Conservation (phyloP, 2,113 vertebrate species). For the Protomyctophum bolini region DNA sequence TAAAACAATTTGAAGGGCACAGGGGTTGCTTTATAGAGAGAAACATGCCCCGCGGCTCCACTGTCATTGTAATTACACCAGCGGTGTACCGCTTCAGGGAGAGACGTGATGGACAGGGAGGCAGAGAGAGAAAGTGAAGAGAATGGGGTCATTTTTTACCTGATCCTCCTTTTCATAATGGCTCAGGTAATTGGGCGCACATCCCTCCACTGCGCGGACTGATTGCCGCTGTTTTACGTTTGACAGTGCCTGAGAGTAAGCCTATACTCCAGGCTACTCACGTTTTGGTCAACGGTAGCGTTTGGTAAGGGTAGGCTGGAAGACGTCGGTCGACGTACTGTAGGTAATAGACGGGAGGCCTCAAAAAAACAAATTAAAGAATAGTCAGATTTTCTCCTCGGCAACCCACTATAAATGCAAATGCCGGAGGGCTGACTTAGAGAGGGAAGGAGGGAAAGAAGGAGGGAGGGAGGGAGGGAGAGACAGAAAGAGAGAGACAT, state of each 20-base stretch:
- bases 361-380: conserved; percentile 43
- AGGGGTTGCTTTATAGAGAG: conserved; percentile 30
- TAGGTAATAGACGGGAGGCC: conserved; percentile 7
- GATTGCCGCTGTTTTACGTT: neutral
- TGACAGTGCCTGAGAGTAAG: neutral
- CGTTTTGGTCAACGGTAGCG: no score
- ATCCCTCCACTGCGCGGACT: neutral
- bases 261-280: neutral
- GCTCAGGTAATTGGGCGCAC: neutral
- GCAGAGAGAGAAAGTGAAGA: neutral
- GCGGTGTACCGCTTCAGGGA: neutral
- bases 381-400: conserved; percentile 37
- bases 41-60: conserved; percentile 18
- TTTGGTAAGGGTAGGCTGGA: neutral
- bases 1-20: conserved; percentile 46
- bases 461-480: neutral
- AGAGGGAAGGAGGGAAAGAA: conserved; percentile 10
- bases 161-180: neutral
- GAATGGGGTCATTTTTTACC: neutral
- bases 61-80: conserved; percentile 49
- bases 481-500: neutral
- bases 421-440: conserved; percentile 45
- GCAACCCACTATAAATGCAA: conserved; percentile 52
- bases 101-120: conserved; percentile 15
- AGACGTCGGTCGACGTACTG: conserved; percentile 4